Base-by-base conservation (phyloP, 1,140 invertebrate species). In the Orchestia grillus region DNA sequence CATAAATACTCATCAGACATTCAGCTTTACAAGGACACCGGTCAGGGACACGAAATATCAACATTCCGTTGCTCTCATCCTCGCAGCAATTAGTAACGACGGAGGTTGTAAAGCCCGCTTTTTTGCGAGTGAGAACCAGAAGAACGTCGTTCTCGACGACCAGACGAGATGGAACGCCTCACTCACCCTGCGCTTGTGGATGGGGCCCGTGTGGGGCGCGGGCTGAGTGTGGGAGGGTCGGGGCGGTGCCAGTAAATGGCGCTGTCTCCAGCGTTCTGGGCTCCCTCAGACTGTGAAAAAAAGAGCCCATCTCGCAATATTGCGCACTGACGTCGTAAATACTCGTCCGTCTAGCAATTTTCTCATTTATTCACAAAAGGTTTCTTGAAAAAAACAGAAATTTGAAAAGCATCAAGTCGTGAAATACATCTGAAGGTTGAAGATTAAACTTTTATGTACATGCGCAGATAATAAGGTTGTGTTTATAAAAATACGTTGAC, bases 201-300 rank as follows among this genome's bases (percentile, higher is more conserved):
- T 6, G 44, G 8, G 0, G 92, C 44, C 11, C 92, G 92, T 11
- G 92, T 94, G 44, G 92, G 92, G 11, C 92, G 92, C 0, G 92
- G 92, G 44, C 92, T 94, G 92, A 94, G 92, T 3, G 92, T 94
- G 43, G 92, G 92, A 44, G 92, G 92, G 40, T 44, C 92, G 44
- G 92, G 92, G 44, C 92, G 92, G 44, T 94, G 92, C 92, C 92
- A 94, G 44, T 94, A 94, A 8, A 94, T 94, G 8, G 43, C 44
- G 43, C 44, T 94, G 92, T 94, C 92, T 42, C 92, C 92, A 15
- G 43, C 92, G 44, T 40, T n/a, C 92, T 94, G 92, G 43, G 92
- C 92, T 15, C 92, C 44, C 44, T 94, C 43, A 44, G 92, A 94
- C 92, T 94, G 92, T n/a, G 88, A 36, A 41, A 23, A 77, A 77